These are phyloP conservation scores for Drosophila pandora DNA, from an alignment of 1,140 invertebrate species.

Conservation along the genomic window DNA sequence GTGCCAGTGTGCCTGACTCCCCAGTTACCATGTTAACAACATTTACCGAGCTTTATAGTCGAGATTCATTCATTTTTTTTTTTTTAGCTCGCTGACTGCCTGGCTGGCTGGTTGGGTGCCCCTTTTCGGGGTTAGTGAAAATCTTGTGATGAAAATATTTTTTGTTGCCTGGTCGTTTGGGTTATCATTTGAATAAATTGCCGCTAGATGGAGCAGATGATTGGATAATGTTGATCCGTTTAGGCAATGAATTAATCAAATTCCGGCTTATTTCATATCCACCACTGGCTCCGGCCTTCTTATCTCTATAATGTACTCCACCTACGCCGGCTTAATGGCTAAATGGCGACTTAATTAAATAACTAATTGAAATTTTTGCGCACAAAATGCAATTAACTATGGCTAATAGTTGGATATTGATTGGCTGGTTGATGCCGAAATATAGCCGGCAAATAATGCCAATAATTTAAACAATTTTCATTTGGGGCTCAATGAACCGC, in stretches of 20 bases:
- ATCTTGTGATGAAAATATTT: slow-evolving; percentile 44
- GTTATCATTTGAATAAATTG: slow-evolving; percentile 66
- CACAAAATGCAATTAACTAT: slow-evolving; percentile 60
- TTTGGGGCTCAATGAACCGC: slow-evolving; percentile 35
- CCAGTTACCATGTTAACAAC: slow-evolving; percentile 59
- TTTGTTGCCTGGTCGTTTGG: slow-evolving; percentile 14
- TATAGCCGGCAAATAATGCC: slow-evolving; percentile 39
- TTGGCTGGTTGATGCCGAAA: slow-evolving; percentile 30
- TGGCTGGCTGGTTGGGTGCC: slow-evolving; percentile 15
- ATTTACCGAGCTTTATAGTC: slow-evolving; percentile 50
- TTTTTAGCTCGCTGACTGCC: background rate
- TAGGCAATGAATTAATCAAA: slow-evolving; percentile 45
- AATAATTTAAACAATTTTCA: slow-evolving; percentile 60
- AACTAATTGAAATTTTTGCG: slow-evolving; percentile 68
- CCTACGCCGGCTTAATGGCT: background rate
- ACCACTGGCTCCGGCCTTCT: slow-evolving; percentile 9
- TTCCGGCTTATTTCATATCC: slow-evolving; percentile 11
- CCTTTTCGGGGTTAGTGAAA: slow-evolving; percentile 48
- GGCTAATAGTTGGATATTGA: slow-evolving; percentile 26
- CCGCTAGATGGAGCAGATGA: slow-evolving; percentile 61
- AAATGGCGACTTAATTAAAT: slow-evolving; percentile 56
- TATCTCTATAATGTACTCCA: slow-evolving; percentile 1
- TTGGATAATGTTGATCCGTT: slow-evolving; percentile 52
- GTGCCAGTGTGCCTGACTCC: slow-evolving; percentile 17
- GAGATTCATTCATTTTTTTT: slow-evolving; percentile 32